Percentiles rank a stretch among this genome's conserved stretches.
These are phyloP conservation scores for Euleptes europaea DNA, from an alignment of 2,113 vertebrate genomes.

Conservation along the genomic window DNA sequence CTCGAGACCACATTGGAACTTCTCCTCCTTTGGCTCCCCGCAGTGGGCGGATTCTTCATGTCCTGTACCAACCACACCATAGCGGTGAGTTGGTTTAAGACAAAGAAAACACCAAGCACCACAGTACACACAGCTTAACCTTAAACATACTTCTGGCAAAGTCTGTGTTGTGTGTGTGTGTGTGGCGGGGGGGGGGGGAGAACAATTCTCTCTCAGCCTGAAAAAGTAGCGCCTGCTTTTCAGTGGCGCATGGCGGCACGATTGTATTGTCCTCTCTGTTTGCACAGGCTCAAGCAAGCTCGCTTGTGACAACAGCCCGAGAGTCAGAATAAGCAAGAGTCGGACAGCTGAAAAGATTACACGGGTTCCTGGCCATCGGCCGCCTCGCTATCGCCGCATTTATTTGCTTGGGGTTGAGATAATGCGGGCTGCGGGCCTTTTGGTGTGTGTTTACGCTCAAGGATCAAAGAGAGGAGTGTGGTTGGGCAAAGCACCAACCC, in stretches of 20 bases:
- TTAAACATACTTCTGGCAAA: background rate
- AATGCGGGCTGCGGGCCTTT: slow-evolving; percentile 70
- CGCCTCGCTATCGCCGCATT: slow-evolving; percentile 76
- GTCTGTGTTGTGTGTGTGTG: background rate
- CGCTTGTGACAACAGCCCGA: slow-evolving; percentile 58
- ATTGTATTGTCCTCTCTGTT: slow-evolving; percentile 70
- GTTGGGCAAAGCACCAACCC: slow-evolving; percentile 76
- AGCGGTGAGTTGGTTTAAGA: background rate
- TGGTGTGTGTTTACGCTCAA: slow-evolving; percentile 69
- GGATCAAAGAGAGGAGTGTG: slow-evolving; percentile 81
- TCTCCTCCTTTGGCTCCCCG: background rate
- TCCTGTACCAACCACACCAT: background rate
- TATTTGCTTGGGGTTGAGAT: slow-evolving; percentile 78
- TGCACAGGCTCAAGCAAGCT: slow-evolving; percentile 70
- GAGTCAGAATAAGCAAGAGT: slow-evolving; percentile 68
- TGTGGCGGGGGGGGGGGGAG: too few relatives aligned
- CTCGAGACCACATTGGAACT: background rate
- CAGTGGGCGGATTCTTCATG: background rate
- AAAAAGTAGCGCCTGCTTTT: rapidly evolving
- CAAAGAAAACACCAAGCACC: background rate
- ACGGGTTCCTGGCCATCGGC: slow-evolving; percentile 75
- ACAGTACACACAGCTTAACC: background rate
- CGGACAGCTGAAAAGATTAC: slow-evolving; percentile 74
- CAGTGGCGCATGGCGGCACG: slow-evolving; percentile 34
- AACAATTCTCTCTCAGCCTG: rapidly evolving